Conservation (phyloP, 2,797 vertebrate genomes). For the Lophius americanus region DNA sequence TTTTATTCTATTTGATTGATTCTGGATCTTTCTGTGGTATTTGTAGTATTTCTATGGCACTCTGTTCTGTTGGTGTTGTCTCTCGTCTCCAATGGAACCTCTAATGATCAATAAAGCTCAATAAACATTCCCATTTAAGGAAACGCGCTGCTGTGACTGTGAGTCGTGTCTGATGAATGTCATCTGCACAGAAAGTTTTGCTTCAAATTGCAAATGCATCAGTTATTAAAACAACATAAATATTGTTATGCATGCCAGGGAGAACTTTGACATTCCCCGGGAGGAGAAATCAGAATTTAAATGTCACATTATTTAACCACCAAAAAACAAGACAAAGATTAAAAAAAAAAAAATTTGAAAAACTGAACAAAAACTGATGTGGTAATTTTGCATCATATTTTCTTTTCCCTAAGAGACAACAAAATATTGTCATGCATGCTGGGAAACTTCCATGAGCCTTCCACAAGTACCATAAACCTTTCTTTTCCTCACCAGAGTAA, state of each 20-base stretch:
- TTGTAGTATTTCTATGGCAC: conserved; percentile 51
- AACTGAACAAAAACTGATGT: not conserved
- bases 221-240: not conserved
- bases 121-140: too few species aligned
- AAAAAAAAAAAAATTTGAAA: too few species aligned
- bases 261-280: not conserved
- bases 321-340: too few species aligned
- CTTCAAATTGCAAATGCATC: conserved; percentile 2
- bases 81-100: conserved; percentile 64
- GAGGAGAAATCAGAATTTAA: not conserved
- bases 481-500: too few species aligned
- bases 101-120: conserved; percentile 68
- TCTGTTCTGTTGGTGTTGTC: conserved; percentile 55
- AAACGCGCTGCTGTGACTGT: not conserved
- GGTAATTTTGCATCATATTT: not conserved
- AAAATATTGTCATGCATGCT: not conserved
- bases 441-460: not conserved
- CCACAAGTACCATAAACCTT: not conserved
- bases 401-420: not conserved
- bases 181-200: not conserved
- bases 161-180: not conserved
- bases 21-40: conserved; percentile 51
- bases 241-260: not conserved
- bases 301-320: not conserved
- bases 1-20: conserved; percentile 37